Base-by-base conservation (phyloP, 1,140 invertebrate genomes). In the Musca vetustissima region DNA sequence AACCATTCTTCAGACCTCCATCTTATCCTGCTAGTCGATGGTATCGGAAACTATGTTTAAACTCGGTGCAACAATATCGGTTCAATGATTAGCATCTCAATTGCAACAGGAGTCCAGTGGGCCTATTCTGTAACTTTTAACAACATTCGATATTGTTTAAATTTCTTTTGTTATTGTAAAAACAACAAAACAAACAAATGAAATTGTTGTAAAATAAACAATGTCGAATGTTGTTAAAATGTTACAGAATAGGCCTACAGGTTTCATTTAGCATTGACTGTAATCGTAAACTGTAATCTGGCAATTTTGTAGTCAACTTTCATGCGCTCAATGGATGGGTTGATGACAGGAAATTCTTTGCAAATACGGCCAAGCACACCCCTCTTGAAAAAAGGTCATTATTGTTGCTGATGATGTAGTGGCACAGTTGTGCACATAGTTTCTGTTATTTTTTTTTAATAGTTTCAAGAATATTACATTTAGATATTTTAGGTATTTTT, bases 211-310 rank as follows among this genome's bases (percentile, higher is more conserved):
- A n/a, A n/a, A n/a, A n/a, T n/a, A n/a, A n/a, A n/a, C n/a, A n/a
- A n/a, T n/a, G n/a, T n/a, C n/a, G n/a, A n/a, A n/a, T n/a, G n/a
- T n/a, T n/a, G n/a, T n/a, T n/a, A n/a, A n/a, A n/a, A n/a, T n/a
- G n/a, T n/a, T n/a, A n/a, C n/a, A n/a, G n/a, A n/a, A n/a, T n/a
- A n/a, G n/a, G n/a, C n/a, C n/a, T n/a, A n/a, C n/a, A 2, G 36
- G 36, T 11, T 11, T 4, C 11, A 8, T 43, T 8, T 4, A 4
- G 13, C 19, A n/a, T n/a, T 36, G 17, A 19, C 19, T 36, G 57
- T 61, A 61, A 61, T 61, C 36, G 57, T 28, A 61, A 61, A 61
- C 57, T 61, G 57, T 61, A 43, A 61, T 61, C 43, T 61, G 57
- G 28, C 28, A 61, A 61, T 43, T 36, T 61, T 61, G 32, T 61